Conservation (phyloP, 2,113 vertebrate species). For the Callaeas wilsoni region DNA sequence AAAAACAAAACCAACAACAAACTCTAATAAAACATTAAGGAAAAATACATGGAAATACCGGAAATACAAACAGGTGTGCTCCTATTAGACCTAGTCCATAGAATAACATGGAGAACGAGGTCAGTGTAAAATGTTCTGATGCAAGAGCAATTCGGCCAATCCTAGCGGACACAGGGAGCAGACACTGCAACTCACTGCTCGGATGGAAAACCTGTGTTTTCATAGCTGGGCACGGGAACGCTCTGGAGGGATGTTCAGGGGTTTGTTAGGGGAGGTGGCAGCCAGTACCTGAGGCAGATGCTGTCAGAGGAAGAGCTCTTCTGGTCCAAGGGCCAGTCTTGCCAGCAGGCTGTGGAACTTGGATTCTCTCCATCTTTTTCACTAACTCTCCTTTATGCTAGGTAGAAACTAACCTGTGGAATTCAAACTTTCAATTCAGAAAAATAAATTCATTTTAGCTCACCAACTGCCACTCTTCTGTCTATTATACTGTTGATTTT, state of each 20-base stretch:
- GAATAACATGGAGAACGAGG: neutral
- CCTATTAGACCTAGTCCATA: neutral
- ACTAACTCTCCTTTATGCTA: neutral
- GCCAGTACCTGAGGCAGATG: rapidly evolving
- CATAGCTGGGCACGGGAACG: neutral
- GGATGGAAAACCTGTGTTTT: neutral
- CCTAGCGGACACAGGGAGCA: neutral
- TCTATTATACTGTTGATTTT: neutral
- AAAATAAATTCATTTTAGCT: neutral
- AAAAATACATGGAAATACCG: neutral
- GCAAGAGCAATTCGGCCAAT: neutral
- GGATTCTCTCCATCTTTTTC: neutral
- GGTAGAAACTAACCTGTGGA: neutral
- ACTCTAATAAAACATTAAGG: neutral
- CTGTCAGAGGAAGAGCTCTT: neutral
- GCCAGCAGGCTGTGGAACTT: neutral
- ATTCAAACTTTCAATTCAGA: neutral
- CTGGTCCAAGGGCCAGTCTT: neutral
- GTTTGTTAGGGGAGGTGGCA: neutral
- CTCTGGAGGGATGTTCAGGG: neutral
- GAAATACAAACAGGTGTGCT: neutral
- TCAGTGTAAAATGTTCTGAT: neutral
- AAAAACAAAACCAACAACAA: neutral
- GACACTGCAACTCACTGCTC: neutral
- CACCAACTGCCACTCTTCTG: neutral